Evolutionary conservation across 2,888 invertebrate genomes (phyloP), one percentile per base, ranked within the genome.

Genomic region (Rhodophaea formosa): DNA sequence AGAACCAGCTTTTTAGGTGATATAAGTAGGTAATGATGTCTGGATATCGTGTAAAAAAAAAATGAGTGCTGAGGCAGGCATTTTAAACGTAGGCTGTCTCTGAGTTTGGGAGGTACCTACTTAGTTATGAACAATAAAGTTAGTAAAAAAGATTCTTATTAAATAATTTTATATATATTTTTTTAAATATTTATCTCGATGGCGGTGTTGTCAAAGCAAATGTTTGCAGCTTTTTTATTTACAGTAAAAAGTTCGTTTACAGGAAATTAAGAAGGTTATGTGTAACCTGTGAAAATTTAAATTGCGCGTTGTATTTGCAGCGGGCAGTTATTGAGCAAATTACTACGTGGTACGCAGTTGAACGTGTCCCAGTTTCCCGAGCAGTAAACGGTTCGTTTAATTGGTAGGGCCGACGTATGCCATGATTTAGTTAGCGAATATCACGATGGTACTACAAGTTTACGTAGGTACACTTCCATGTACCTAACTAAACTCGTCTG

Each of bases 341-440:
- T 43, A 29, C 49, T 51, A 35, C 35, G 35, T 35, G 53, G 43
- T 53, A 53, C 53, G 44, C 43, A 44, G 43, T 44, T 53, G 8
- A 15, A 60, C 66, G 61, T 62, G 66, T 62, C 63, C 69, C 59
- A 65, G 53, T 53, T 44, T 44, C 44, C 53, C 43, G 53, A 43
- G 54, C 45, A 29, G 43, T 44, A 54, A 54, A 53, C 44, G 45
- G 67, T 66, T 64, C 64, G 68, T 68, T 65, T 71, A 73, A 71
- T 71, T 67, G 62, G 61, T 59, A 57, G 62, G 59, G 58, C 56
- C 49, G 59, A 43, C 65, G 62, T 63, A 61, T 65, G 61, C 65
- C 59, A 56, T 52, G 60, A 63, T 55, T 43, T 43, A 53, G 8
- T 43, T 53, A 5, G 5, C 16, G 17, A 12, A 10, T 39, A 39